Evolutionary conservation across 2,797 vertebrate species (phyloP).

Genomic region (Acrossocheilus fasciatus): DNA sequence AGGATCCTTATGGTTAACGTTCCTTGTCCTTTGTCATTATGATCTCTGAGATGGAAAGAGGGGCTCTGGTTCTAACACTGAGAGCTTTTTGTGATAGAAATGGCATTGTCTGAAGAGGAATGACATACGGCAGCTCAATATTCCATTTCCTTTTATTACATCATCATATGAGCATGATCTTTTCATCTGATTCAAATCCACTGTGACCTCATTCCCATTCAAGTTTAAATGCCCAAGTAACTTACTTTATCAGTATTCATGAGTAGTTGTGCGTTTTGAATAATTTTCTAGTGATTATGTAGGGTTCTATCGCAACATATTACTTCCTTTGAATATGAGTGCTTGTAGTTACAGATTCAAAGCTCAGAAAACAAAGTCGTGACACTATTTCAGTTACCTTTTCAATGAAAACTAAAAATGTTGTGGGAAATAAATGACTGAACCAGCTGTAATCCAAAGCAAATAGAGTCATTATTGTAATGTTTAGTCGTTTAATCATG

Average conservation of each 20-base stretch:
- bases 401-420: not conserved
- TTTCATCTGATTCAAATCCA: constrained; percentile 17
- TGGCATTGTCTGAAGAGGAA: not conserved
- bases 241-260: not conserved
- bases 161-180: constrained; percentile 18
- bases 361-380: not conserved
- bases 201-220: constrained; percentile 25
- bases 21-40: constrained; percentile 42
- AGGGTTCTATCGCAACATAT: not conserved
- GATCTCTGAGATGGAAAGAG: constrained; percentile 40
- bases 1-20: constrained; percentile 28
- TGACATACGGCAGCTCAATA: constrained; percentile 16
- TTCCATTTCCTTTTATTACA: constrained; percentile 29
- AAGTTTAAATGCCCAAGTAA: constrained; percentile 2
- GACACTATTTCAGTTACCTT: not conserved
- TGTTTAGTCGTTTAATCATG: not conserved
- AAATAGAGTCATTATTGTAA: not conserved
- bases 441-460: not conserved
- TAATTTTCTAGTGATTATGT: not conserved
- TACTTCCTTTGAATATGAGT: not conserved
- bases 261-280: not conserved
- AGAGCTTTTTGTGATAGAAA: constrained; percentile 33
- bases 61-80: constrained; percentile 22
- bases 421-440: not conserved
- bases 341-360: constrained; percentile 8